Evolutionary conservation across 2,113 vertebrate genomes (phyloP).

Genomic region (Laticauda laticaudata): DNA sequence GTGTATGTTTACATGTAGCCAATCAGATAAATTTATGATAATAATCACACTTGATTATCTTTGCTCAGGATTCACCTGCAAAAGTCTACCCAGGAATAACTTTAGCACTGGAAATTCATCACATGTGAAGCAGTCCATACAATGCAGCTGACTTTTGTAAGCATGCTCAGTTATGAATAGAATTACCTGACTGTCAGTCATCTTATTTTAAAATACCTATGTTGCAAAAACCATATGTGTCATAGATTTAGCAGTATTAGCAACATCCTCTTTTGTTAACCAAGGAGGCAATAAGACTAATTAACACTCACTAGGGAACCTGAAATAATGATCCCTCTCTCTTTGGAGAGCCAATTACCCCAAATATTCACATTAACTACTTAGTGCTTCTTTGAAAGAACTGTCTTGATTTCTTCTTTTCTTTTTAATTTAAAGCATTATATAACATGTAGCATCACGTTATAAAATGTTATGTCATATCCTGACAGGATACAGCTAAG

Average conservation of each 20-base stretch:
- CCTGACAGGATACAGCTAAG: constrained; percentile 77
- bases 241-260: constrained; percentile 75
- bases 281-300: constrained; percentile 79
- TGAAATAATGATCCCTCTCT: constrained; percentile 76
- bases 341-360: constrained; percentile 79
- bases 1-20: not conserved
- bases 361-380: constrained; percentile 80
- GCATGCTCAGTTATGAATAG: constrained; percentile 63
- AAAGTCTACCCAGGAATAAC: not conserved
- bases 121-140: constrained; percentile 13
- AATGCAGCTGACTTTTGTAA: constrained; percentile 50
- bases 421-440: constrained; percentile 73
- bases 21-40: not conserved
- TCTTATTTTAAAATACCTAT: constrained; percentile 77
- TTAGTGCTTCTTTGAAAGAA: constrained; percentile 72
- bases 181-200: constrained; percentile 72
- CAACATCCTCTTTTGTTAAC: constrained; percentile 75
- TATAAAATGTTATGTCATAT: constrained; percentile 78
- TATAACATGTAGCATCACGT: constrained; percentile 77
- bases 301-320: constrained; percentile 78
- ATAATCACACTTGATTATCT: not conserved
- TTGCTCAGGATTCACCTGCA: not conserved
- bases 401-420: constrained; percentile 70
- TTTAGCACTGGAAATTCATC: not conserved
- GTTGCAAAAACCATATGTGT: constrained; percentile 71